Conservation (phyloP, 2,888 invertebrate genomes). For the Polydrusus cervinus region DNA sequence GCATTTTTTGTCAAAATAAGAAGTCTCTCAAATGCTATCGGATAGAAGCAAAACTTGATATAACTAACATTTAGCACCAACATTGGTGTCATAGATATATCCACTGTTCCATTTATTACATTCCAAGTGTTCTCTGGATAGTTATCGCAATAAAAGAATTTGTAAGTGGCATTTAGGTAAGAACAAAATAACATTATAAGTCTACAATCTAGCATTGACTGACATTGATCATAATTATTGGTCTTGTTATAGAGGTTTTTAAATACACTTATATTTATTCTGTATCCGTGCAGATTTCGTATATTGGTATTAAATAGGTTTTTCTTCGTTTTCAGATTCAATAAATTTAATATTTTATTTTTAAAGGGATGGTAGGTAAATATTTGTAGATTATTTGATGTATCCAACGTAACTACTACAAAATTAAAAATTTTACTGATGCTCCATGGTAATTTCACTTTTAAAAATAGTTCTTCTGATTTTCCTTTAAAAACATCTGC, state of each 20-base stretch:
- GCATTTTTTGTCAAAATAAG: not conserved
- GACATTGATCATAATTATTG: not conserved
- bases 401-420: not conserved
- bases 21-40: not conserved
- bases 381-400: not conserved
- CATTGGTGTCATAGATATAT: not conserved
- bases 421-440: not conserved
- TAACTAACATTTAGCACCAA: not conserved
- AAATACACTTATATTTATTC: not conserved
- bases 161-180: not conserved
- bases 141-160: not conserved
- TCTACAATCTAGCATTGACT: not conserved
- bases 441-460: no score
- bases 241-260: no score
- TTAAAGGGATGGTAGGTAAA: not conserved
- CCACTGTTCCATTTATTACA: not conserved
- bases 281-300: not conserved
- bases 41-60: not conserved
- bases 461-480: no score
- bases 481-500: no score
- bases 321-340: not conserved
- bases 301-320: not conserved
- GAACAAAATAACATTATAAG: no score
- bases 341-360: slow-evolving; percentile 3
- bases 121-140: not conserved